Evolutionary conservation across 2,888 invertebrate species (phyloP).

Genomic region (Bombylius major): DNA sequence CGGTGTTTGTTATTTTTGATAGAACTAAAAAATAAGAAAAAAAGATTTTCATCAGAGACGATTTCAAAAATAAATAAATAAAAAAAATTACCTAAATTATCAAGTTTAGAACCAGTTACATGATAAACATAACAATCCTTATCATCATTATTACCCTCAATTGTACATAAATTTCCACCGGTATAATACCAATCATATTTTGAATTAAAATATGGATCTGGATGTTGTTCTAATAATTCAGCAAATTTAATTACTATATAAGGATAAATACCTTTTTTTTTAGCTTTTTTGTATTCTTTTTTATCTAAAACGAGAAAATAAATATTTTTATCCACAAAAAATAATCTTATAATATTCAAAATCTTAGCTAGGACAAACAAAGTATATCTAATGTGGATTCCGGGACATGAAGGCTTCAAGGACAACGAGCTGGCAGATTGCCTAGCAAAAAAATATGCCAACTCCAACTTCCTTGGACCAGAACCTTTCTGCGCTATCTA

Average conservation of each 20-base stretch:
- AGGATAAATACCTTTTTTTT: constrained; percentile 17
- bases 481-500: too few relatives aligned
- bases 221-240: constrained; percentile 17
- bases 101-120: neutral
- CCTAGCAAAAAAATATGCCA: too few relatives aligned
- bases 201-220: constrained; percentile 25
- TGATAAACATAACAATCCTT: neutral
- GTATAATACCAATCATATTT: constrained; percentile 33
- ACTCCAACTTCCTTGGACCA: too few relatives aligned
- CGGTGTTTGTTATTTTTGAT: neutral
- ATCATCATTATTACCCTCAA: neutral
- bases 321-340: neutral
- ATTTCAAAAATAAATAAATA: neutral
- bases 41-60: neutral
- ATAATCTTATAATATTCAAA: too few relatives aligned
- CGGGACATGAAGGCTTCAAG: too few relatives aligned
- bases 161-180: constrained; percentile 25
- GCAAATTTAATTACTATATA: constrained; percentile 16
- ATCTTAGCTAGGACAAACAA: too few relatives aligned
- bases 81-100: constrained; percentile 1
- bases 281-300: constrained; percentile 12
- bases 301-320: constrained; percentile 9
- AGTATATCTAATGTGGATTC: too few relatives aligned
- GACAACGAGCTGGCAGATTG: too few relatives aligned
- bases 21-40: neutral